phyloP scores from a whole-genome alignment of 2,797 vertebrate species.

The Pseudochirops cupreus region DNA sequence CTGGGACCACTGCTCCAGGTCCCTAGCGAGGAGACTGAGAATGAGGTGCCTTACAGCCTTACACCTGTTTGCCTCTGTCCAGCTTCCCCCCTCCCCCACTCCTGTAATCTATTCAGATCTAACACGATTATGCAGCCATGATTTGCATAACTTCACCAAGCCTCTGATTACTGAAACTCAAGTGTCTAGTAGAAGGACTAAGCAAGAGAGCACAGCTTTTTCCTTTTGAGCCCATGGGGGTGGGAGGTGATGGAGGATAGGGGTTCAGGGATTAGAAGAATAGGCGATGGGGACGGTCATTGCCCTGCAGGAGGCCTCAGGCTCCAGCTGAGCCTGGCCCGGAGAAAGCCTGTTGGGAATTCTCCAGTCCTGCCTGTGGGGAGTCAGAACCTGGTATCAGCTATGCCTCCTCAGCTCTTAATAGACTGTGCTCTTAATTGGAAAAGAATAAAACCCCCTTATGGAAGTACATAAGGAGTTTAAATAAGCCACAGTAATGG shows the following conservation, averaged over 20 bases:
- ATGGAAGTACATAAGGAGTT: slow-evolving; percentile 70
- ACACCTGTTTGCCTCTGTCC: slow-evolving; percentile 60
- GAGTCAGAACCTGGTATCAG: slow-evolving; percentile 1
- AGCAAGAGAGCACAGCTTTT: slow-evolving; percentile 55
- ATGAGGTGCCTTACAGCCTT: not conserved
- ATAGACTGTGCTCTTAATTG: slow-evolving; percentile 56
- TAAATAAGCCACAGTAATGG: slow-evolving; percentile 70
- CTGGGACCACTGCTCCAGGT: not conserved
- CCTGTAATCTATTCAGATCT: slow-evolving; percentile 53
- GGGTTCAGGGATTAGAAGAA: not conserved
- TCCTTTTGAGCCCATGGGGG: slow-evolving; percentile 30
- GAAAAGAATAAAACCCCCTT: slow-evolving; percentile 65
- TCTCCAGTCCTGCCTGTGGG: slow-evolving; percentile 20
- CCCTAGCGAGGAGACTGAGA: not conserved
- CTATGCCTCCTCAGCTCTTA: slow-evolving; percentile 49
- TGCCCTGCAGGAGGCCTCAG: not conserved
- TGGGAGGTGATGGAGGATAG: not conserved
- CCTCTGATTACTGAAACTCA: slow-evolving; percentile 61
- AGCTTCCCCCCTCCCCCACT: not conserved
- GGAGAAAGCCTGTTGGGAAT: not conserved
- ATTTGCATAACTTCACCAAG: slow-evolving; percentile 66
- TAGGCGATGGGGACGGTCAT: not conserved
- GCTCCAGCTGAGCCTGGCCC: not conserved
- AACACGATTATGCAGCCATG: slow-evolving; percentile 55
- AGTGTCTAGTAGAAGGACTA: slow-evolving; percentile 52